Percentiles rank a stretch among this genome's conserved stretches.
phyloP scores from a whole-genome alignment of 2,888 invertebrate species.

The Diplazon laetatorius region DNA sequence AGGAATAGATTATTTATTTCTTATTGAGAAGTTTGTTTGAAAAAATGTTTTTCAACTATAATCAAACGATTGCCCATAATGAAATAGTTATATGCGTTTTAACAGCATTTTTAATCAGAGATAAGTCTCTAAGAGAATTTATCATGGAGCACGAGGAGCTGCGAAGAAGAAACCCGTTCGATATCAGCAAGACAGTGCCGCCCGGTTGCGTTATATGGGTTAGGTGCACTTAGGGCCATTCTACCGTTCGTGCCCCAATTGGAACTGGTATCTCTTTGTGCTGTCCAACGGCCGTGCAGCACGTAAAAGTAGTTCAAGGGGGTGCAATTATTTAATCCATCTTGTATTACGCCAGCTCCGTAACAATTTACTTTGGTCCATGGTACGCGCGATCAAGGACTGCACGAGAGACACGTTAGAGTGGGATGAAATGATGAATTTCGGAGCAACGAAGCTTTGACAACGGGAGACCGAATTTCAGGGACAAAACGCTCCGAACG shows the following conservation, averaged over 20 bases:
- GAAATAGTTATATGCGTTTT: too few species aligned
- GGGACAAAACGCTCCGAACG: too few species aligned
- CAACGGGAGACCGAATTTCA: too few species aligned
- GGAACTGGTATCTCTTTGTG: slow-evolving; percentile 64
- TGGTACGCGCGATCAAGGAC: slow-evolving; percentile 28
- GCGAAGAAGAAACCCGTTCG: slow-evolving; percentile 2
- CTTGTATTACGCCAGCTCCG: slow-evolving; percentile 67
- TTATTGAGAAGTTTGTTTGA: too few species aligned
- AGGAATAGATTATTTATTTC: too few species aligned
- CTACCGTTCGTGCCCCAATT: slow-evolving; percentile 68
- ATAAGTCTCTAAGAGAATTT: too few species aligned
- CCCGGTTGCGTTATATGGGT: slow-evolving; percentile 53
- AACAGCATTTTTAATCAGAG: too few species aligned
- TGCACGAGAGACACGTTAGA: slow-evolving; percentile 10
- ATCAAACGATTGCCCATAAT: too few species aligned
- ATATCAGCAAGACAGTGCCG: slow-evolving; percentile 31
- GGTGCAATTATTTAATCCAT: slow-evolving; percentile 73
- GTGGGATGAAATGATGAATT: too few species aligned
- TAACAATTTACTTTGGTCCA: slow-evolving; percentile 65
- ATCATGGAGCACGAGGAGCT: not conserved
- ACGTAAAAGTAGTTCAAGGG: slow-evolving; percentile 72
- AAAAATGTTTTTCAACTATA: too few species aligned
- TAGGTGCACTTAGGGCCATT: slow-evolving; percentile 65
- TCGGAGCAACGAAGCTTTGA: too few species aligned
- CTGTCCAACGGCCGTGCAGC: slow-evolving; percentile 65